phyloP scores from a whole-genome alignment of 2,113 vertebrate species.

The Platichthys stellatus region DNA sequence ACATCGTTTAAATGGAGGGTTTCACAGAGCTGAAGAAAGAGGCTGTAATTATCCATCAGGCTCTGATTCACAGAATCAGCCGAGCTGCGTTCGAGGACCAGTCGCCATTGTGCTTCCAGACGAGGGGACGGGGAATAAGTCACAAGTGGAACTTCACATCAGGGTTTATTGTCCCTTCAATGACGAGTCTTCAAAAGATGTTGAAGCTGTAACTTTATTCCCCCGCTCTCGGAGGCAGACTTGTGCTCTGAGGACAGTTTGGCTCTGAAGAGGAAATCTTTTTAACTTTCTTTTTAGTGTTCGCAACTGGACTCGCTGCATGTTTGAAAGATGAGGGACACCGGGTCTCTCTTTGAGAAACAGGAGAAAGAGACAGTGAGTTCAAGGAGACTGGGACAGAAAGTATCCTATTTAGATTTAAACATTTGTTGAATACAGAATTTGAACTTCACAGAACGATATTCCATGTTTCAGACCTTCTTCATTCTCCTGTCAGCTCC shows the following conservation, averaged over 20 bases:
- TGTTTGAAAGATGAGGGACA: constrained; percentile 30
- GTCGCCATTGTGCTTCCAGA: constrained; percentile 32
- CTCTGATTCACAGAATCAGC: constrained; percentile 38
- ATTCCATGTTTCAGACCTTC: too few species aligned
- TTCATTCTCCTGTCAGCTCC: neutral
- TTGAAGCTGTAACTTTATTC: constrained; percentile 2
- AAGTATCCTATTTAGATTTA: neutral
- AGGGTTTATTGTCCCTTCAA: too few species aligned
- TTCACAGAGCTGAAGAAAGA: constrained; percentile 15
- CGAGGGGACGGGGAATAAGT: constrained; percentile 19
- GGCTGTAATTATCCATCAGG: constrained; percentile 33
- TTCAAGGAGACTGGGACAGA: too few species aligned
- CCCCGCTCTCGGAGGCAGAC: neutral
- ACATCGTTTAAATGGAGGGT: constrained; percentile 10
- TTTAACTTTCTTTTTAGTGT: constrained; percentile 10
- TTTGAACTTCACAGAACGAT: too few species aligned
- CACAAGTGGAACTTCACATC: constrained; percentile 16
- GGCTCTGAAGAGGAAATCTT: constrained; percentile 17
- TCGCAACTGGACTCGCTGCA: neutral
- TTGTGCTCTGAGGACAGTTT: neutral
- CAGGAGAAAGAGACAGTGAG: neutral
- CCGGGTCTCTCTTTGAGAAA: neutral
- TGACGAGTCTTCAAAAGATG: too few species aligned
- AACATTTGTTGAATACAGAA: neutral
- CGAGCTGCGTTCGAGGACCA: constrained; percentile 28